These are phyloP conservation scores for Zelostemma sp. DNA, from an alignment of 1,140 invertebrate species.

Conservation along the genomic window DNA sequence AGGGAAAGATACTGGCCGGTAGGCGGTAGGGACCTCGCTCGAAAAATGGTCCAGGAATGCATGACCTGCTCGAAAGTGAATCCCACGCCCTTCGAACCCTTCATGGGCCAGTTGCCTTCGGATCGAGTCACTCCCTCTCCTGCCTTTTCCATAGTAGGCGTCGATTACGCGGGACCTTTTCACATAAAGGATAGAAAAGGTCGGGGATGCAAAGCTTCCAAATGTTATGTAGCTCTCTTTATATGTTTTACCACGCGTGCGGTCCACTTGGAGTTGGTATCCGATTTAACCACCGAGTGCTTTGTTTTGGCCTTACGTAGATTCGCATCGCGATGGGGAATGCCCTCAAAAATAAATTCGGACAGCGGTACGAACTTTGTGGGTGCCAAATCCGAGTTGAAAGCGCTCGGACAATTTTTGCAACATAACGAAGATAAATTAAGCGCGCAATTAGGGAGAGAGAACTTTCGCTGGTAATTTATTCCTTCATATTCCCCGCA, in stretches of 20 bases:
- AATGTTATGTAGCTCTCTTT: constrained; percentile 34
- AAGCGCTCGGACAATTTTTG: not conserved
- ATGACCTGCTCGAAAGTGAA: constrained; percentile 21
- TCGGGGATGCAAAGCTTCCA: not conserved
- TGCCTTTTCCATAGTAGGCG: constrained; percentile 20
- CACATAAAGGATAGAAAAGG: constrained; percentile 29
- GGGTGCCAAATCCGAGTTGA: constrained; percentile 33
- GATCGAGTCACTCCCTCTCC: constrained; percentile 13
- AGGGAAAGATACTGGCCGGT: constrained; percentile 31
- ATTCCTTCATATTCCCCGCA: constrained; percentile 8
- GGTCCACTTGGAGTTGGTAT: constrained; percentile 55
- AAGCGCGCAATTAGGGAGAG: not conserved
- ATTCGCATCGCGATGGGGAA: constrained; percentile 47
- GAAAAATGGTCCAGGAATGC: constrained; percentile 27
- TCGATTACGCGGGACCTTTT: constrained; percentile 33
- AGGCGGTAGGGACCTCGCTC: constrained; percentile 14
- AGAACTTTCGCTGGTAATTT: constrained; percentile 3
- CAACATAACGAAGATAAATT: not conserved
- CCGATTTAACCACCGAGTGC: constrained; percentile 40
- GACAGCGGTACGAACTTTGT: constrained; percentile 63
- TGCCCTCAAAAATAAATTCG: constrained; percentile 37
- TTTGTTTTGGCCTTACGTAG: constrained; percentile 46
- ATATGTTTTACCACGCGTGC: constrained; percentile 51
- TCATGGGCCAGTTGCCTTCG: constrained; percentile 42
- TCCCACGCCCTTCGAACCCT: constrained; percentile 3